Percentiles rank a stretch among this genome's conserved stretches.
Conservation (phyloP, 1,140 invertebrate species). For the Conopomorpha cramerella region DNA sequence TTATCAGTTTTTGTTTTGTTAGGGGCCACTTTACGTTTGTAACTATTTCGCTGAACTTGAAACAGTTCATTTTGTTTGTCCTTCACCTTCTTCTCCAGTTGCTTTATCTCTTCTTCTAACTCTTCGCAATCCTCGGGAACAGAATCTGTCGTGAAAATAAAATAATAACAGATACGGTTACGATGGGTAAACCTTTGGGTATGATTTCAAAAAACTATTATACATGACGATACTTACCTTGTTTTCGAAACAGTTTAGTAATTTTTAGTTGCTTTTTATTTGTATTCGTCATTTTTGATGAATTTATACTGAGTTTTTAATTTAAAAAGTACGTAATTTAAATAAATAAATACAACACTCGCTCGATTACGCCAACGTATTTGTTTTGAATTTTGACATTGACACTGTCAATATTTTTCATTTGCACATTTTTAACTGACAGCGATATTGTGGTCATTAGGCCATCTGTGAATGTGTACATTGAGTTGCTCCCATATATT, state of each 20-base stretch:
- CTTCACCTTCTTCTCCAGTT: slow-evolving; percentile 21
- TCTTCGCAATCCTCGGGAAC: slow-evolving; percentile 25
- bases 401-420: too few species aligned
- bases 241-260: slow-evolving; percentile 31
- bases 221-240: slow-evolving; percentile 2
- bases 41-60: slow-evolving; percentile 28
- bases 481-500: too few species aligned
- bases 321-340: too few species aligned
- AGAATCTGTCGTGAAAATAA: slow-evolving; percentile 7
- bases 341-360: too few species aligned
- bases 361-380: too few species aligned
- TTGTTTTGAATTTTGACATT: too few species aligned
- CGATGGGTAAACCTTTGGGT: too few species aligned
- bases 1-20: slow-evolving; percentile 17
- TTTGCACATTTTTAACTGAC: too few species aligned
- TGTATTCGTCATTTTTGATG: slow-evolving; percentile 13
- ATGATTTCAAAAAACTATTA: neutral
- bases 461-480: too few species aligned
- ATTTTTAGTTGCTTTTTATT: slow-evolving; percentile 30
- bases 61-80: slow-evolving; percentile 37
- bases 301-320: too few species aligned
- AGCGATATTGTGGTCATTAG: too few species aligned
- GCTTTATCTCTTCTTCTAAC: slow-evolving; percentile 21
- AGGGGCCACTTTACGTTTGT: slow-evolving; percentile 15
- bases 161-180: slow-evolving; percentile 1